Conservation (phyloP, 2,797 vertebrate species). For the Poecilia gillii region DNA sequence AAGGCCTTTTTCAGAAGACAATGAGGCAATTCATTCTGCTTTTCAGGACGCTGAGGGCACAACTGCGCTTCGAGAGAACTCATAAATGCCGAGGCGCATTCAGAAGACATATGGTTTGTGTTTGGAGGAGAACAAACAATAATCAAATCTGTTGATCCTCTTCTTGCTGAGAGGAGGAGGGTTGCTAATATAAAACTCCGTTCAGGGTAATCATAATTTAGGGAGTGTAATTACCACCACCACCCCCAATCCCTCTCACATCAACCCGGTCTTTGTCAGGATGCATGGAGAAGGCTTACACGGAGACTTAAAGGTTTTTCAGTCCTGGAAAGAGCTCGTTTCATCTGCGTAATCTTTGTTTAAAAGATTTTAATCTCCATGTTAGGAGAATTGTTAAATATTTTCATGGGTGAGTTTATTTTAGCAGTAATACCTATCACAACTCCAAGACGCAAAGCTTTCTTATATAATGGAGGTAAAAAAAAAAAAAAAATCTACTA, state of each 20-base stretch:
- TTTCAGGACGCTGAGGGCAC: constrained; percentile 71
- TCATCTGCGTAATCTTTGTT: constrained; percentile 49
- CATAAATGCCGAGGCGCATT: constrained; percentile 77
- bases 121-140: constrained; percentile 81
- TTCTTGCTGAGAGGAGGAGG: constrained; percentile 75
- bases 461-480: neutral
- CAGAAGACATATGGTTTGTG: constrained; percentile 82
- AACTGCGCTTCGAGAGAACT: constrained; percentile 71
- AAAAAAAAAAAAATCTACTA: neutral
- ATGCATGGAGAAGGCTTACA: constrained; percentile 17
- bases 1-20: constrained; percentile 73
- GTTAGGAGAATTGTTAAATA: neutral
- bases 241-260: constrained; percentile 55
- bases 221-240: constrained; percentile 76
- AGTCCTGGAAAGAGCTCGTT: constrained; percentile 27
- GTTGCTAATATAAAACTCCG: constrained; percentile 83
- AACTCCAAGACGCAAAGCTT: neutral
- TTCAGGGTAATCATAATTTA: constrained; percentile 82
- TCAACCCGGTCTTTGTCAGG: constrained; percentile 49
- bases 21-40: constrained; percentile 80
- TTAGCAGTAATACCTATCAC: neutral
- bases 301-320: neutral
- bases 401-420: neutral
- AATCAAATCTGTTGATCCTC: constrained; percentile 81
- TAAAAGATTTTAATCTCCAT: neutral